Conservation (phyloP, 2,888 invertebrate species). For the Ischnus inquisitorius region DNA sequence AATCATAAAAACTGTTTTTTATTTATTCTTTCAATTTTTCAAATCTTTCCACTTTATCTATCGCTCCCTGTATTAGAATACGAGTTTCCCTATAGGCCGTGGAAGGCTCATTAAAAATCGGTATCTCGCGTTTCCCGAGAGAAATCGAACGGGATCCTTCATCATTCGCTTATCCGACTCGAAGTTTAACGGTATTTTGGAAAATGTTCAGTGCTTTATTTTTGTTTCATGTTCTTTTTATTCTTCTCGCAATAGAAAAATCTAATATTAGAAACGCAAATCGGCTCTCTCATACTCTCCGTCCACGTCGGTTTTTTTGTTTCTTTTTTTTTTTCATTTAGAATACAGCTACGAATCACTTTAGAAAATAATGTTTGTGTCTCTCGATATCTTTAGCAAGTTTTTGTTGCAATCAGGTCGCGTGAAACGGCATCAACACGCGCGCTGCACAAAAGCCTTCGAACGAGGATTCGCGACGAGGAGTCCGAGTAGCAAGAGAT, state of each 20-base stretch:
- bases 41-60: conserved; percentile 52
- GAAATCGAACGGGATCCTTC: conserved; percentile 12
- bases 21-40: not conserved
- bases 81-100: conserved; percentile 62
- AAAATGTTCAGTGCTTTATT: conserved; percentile 3
- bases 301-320: not conserved
- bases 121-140: conserved; percentile 3
- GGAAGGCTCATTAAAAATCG: conserved; percentile 55
- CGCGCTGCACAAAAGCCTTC: not conserved
- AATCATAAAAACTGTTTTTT: not conserved
- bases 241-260: conserved; percentile 43
- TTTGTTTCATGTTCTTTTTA: not conserved
- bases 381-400: not conserved
- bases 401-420: not conserved
- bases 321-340: too few relatives aligned
- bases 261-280: conserved; percentile 48
- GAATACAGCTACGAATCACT: not conserved
- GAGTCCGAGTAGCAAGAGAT: conserved; percentile 13
- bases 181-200: not conserved
- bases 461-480: conserved; percentile 3
- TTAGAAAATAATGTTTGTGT: not conserved
- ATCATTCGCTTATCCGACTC: not conserved
- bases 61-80: conserved; percentile 39
- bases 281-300: conserved; percentile 1
- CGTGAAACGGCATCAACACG: not conserved